Evolutionary conservation across 2,888 invertebrate species (phyloP).

Genomic region (Cetonia aurata): DNA sequence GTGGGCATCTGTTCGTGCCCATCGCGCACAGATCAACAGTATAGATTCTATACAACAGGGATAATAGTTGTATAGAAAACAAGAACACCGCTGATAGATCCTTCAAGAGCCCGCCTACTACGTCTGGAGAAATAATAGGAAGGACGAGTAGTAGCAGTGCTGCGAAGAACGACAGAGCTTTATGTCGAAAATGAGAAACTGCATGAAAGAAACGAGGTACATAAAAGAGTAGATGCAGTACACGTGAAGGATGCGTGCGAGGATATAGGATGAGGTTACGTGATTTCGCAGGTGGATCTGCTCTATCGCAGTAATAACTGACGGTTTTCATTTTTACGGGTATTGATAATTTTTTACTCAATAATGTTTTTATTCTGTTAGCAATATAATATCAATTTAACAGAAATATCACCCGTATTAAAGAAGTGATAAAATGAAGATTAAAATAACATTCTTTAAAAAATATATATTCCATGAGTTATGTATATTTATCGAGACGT

Average conservation of each 20-base stretch:
- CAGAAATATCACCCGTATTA: too few species aligned
- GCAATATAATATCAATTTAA: too few species aligned
- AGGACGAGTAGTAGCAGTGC: slow-evolving; percentile 9
- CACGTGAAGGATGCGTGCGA: slow-evolving; percentile 7
- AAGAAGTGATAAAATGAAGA: too few species aligned
- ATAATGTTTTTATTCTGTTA: too few species aligned
- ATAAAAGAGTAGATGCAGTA: slow-evolving; percentile 15
- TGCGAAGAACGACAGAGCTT: slow-evolving; percentile 2
- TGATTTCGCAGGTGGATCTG: slow-evolving; percentile 20
- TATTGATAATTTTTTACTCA: too few species aligned
- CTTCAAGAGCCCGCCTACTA: slow-evolving; percentile 1
- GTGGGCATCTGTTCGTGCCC: too few species aligned
- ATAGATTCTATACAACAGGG: too few species aligned
- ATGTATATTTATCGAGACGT: too few species aligned
- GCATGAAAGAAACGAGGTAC: slow-evolving; percentile 22
- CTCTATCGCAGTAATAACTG: slow-evolving; percentile 17
- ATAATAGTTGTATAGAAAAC: neutral
- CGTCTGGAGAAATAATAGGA: slow-evolving; percentile 12
- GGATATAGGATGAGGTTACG: slow-evolving; percentile 15
- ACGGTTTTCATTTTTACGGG: slow-evolving; percentile 2
- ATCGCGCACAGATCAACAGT: too few species aligned
- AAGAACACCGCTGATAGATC: slow-evolving; percentile 10
- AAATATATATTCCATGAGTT: too few species aligned
- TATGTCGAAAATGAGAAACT: slow-evolving; percentile 26
- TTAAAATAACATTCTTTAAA: too few species aligned